These are phyloP conservation scores for Bombus polaris DNA, from an alignment of 1,140 invertebrate genomes.

Conservation along the genomic window DNA sequence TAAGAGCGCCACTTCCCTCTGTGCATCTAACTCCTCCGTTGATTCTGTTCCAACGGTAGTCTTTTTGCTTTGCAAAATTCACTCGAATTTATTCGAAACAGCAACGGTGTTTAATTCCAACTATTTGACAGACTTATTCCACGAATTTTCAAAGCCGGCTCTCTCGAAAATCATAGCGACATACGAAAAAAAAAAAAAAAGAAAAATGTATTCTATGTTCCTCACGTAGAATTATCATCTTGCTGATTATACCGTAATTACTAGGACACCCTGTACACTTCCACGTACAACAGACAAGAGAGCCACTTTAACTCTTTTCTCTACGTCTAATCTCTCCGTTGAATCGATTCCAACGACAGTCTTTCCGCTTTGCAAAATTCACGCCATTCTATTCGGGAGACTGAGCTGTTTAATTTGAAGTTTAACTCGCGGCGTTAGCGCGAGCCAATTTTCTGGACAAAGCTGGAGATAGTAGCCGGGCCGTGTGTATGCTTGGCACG, in stretches of 20 bases:
- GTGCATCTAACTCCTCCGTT: too few species aligned
- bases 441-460: slow-evolving; percentile 29
- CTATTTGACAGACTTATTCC: too few species aligned
- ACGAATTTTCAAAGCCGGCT: too few species aligned
- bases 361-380: not conserved
- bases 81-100: too few species aligned
- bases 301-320: not conserved
- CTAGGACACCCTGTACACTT: not conserved
- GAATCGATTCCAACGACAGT: not conserved
- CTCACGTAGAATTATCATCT: not conserved
- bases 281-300: not conserved
- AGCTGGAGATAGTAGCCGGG: not conserved
- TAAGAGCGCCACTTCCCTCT: too few species aligned
- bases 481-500: slow-evolving; percentile 8
- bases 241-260: not conserved
- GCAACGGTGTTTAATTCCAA: too few species aligned
- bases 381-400: not conserved
- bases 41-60: too few species aligned
- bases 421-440: slow-evolving; percentile 23
- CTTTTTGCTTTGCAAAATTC: too few species aligned
- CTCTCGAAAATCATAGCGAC: too few species aligned
- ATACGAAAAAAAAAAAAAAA: not conserved
- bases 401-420: slow-evolving; percentile 25
- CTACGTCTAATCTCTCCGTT: not conserved
- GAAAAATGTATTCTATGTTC: not conserved